A percentile compares a stretch with the other conserved stretches of the same genome.
Conservation (phyloP, 37 sponge, comb jelly and placozoan genomes). For the Aplysina aerophoba region DNA sequence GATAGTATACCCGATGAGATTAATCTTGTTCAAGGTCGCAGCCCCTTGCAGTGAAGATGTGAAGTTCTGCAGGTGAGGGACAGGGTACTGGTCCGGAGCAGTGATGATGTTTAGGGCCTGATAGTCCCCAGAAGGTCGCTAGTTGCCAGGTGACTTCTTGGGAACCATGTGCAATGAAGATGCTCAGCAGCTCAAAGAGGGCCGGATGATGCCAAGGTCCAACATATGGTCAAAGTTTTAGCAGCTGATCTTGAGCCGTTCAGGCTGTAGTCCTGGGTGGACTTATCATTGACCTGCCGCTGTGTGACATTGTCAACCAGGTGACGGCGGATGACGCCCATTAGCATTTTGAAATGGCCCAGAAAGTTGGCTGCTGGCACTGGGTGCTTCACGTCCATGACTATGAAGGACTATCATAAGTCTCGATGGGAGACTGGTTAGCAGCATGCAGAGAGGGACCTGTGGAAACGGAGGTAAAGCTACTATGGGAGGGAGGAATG, state of each 20-base stretch:
- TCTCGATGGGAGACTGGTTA: no score
- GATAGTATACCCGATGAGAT: slow-evolving; percentile 58
- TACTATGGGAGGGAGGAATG: no score
- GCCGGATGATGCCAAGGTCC: slow-evolving; percentile 10
- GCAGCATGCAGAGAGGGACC: no score
- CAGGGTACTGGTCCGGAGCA: slow-evolving; percentile 63
- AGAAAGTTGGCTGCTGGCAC: no score
- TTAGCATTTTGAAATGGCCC: no score
- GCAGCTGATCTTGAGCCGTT: not conserved
- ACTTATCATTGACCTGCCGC: no score
- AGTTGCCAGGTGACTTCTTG: slow-evolving; percentile 60
- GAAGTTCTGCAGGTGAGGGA: slow-evolving; percentile 74
- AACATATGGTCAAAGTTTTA: slow-evolving; percentile 20
- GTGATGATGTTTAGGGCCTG: slow-evolving; percentile 30
- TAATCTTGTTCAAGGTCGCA: slow-evolving; percentile 62
- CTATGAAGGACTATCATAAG: no score
- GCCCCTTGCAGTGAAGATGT: slow-evolving; percentile 49
- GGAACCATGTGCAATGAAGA: slow-evolving; percentile 19
- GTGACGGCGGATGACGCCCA: no score
- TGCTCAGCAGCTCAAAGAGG: slow-evolving; percentile 8
- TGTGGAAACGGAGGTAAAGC: no score
- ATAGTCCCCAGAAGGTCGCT: slow-evolving; percentile 67
- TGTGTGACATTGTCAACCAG: no score
- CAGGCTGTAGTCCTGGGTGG: slow-evolving; percentile 12
- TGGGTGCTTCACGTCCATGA: no score